phyloP scores from a whole-genome alignment of 2,888 invertebrate species.

The Eulithis testata region DNA sequence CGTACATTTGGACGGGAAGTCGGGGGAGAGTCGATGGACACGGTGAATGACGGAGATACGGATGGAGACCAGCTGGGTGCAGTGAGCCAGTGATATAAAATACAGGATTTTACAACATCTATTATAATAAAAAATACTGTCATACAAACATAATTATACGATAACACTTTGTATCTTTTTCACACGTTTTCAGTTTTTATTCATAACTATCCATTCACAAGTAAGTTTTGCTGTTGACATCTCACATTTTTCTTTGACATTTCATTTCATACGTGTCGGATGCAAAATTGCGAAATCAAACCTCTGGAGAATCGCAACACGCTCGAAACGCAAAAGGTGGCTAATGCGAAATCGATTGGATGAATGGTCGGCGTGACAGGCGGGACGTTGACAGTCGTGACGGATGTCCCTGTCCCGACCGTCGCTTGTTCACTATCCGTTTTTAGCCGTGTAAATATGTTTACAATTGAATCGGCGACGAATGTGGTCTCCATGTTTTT shows the following conservation, averaged over 20 bases:
- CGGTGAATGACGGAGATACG: no score
- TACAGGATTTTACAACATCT: no score
- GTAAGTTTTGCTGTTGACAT: not conserved
- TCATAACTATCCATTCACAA: no score
- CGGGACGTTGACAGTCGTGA: conserved; percentile 39
- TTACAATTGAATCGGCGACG: conserved; percentile 31
- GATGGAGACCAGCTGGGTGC: no score
- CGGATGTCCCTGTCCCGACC: conserved; percentile 38
- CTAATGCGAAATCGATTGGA: conserved; percentile 74
- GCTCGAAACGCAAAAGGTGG: conserved; percentile 58
- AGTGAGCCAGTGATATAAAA: no score
- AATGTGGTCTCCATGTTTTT: conserved; percentile 9
- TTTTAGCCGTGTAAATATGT: conserved; percentile 40
- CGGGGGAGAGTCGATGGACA: no score
- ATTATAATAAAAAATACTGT: no score
- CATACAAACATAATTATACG: no score
- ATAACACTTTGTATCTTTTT: no score
- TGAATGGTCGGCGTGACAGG: conserved; percentile 39
- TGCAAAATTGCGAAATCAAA: conserved; percentile 13
- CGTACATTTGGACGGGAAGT: no score
- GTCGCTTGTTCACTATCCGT: conserved; percentile 37
- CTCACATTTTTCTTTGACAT: not conserved
- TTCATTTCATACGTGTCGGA: conserved; percentile 2
- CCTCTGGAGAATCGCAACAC: conserved; percentile 29
- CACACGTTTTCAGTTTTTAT: no score